Conservation (phyloP, 2,113 vertebrate genomes). For the Tachysurus vachellii region DNA sequence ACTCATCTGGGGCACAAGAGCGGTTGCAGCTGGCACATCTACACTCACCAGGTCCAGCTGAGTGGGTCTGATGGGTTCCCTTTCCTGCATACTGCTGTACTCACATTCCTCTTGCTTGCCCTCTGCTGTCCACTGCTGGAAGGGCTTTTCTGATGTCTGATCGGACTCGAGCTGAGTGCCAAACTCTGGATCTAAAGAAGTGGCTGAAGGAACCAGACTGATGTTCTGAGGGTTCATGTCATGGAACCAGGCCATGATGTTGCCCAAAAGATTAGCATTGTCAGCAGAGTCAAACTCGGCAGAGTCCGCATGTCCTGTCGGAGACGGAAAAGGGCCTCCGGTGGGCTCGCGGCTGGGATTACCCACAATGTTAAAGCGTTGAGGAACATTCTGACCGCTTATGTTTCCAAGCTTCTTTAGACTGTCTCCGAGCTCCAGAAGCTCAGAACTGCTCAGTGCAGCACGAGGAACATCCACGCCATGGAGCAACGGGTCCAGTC, state of each 20-base stretch:
- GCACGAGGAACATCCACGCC: conserved; percentile 79
- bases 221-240: conserved; percentile 98
- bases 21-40: conserved; percentile 66
- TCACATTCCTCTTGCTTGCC: conserved; percentile 45
- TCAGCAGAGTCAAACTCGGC: conserved; percentile 71
- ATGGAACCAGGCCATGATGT: conserved; percentile 99
- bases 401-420: conserved; percentile 82
- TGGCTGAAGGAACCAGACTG: conserved; percentile 78
- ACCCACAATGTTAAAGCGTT: conserved; percentile 64
- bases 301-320: conserved; percentile 4
- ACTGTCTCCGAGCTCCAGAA: conserved; percentile 88
- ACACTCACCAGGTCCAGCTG: conserved; percentile 77
- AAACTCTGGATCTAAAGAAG: conserved; percentile 35
- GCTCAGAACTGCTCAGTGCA: conserved; percentile 90
- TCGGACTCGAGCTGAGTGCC: conserved; percentile 42
- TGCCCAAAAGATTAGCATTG: conserved; percentile 91
- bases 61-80: conserved; percentile 70
- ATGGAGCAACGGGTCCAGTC: conserved; percentile 79
- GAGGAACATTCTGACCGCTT: conserved; percentile 60
- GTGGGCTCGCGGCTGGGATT: conserved; percentile 71
- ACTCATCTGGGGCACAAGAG: conserved; percentile 59
- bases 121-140: conserved; percentile 73
- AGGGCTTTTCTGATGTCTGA: conserved; percentile 56
- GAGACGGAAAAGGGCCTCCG: conserved; percentile 68
- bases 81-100: conserved; percentile 54